A percentile compares a stretch with the other conserved stretches of the same genome.
Conservation (phyloP, 1,140 invertebrate species). For the Trichogramma pretiosum region DNA sequence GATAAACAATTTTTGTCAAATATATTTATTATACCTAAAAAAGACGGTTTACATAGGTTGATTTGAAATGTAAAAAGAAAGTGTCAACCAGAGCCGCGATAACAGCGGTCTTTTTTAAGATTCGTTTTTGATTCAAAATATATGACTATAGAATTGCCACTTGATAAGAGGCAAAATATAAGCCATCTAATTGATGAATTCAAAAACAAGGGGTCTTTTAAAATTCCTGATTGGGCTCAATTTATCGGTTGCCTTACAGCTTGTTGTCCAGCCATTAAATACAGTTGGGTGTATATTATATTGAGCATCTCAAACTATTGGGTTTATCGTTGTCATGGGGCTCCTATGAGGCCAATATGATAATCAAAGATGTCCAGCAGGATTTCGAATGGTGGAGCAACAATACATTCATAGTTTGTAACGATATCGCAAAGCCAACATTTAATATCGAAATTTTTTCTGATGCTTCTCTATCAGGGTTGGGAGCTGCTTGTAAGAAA, state of each 20-base stretch:
- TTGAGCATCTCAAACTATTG: background rate
- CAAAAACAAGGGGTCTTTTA: background rate
- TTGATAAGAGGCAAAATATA: background rate
- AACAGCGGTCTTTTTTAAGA: conserved; percentile 5
- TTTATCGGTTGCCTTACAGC: conserved; percentile 1
- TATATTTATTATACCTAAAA: conserved; percentile 5
- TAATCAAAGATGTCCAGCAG: no score
- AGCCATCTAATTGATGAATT: background rate
- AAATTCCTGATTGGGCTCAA: background rate
- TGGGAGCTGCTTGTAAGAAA: background rate
- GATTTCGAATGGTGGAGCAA: conserved; percentile 1
- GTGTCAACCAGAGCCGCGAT: background rate
- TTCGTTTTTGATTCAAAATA: conserved; percentile 2
- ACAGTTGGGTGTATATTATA: background rate
- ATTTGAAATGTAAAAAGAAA: conserved; percentile 11
- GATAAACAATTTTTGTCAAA: conserved; percentile 5
- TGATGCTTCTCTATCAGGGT: background rate
- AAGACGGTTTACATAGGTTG: background rate
- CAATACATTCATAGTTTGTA: background rate
- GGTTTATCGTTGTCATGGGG: background rate
- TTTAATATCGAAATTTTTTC: conserved; percentile 6
- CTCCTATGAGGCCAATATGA: background rate
- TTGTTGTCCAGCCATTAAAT: conserved; percentile 3
- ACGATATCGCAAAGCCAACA: background rate
- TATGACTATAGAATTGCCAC: conserved; percentile 8